phyloP scores from a whole-genome alignment of 2,888 invertebrate species.

The Panorpa germanica region DNA sequence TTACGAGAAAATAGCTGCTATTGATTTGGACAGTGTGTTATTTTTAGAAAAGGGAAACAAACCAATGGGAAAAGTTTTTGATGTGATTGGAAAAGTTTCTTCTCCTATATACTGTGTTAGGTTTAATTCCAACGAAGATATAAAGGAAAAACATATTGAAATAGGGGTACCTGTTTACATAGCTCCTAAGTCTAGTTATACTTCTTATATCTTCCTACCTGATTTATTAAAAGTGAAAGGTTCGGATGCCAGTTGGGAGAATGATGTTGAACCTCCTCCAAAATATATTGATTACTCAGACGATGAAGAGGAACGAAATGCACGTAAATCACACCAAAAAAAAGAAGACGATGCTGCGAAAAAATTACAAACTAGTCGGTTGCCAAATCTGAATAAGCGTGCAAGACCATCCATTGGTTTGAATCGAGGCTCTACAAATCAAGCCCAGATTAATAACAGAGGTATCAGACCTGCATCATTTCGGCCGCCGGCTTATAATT shows the following conservation, averaged over 20 bases:
- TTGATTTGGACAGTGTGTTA: constrained; percentile 73
- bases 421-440: no score
- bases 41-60: constrained; percentile 65
- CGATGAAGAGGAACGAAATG: constrained; percentile 61
- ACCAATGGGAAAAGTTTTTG: constrained; percentile 66
- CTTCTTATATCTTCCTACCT: constrained; percentile 54
- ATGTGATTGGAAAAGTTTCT: constrained; percentile 76
- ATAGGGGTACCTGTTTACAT: constrained; percentile 60
- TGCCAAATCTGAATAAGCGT: no score
- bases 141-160: constrained; percentile 40
- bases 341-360: constrained; percentile 16
- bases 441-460: no score
- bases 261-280: constrained; percentile 62
- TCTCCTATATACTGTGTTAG: constrained; percentile 80
- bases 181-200: constrained; percentile 60
- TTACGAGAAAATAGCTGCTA: constrained; percentile 48
- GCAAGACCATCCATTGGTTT: no score
- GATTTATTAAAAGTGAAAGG: constrained; percentile 60
- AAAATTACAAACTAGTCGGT: constrained; percentile 7
- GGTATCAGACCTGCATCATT: no score
- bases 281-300: constrained; percentile 65
- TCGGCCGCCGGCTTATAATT: no score
- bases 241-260: constrained; percentile 75
- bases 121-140: constrained; percentile 66
- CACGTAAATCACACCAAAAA: constrained; percentile 24